Base-by-base conservation (phyloP, 2,113 vertebrate genomes). In the Dromiciops gliroides region DNA sequence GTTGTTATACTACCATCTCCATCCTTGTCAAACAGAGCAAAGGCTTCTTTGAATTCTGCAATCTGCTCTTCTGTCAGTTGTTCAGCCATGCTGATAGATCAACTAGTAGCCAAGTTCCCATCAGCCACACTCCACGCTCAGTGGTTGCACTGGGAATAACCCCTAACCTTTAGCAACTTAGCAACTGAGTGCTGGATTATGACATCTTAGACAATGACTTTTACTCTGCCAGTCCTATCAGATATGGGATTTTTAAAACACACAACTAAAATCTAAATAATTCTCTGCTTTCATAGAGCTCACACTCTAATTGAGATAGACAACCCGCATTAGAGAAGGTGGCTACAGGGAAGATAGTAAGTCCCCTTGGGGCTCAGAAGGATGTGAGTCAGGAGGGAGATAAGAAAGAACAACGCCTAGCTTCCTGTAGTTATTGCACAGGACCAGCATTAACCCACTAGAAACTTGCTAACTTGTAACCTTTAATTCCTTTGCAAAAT, bases 11-110 rank as follows among this genome's bases (percentile, higher is more conserved):
- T 99, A 96, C 99, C 99, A 98, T 99, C 99, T 91, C 99, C 99
- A 97, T 99, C 99, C 98, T 99, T 99, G 98, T 99, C 99, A 98
- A 99, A 99, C 98, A 99, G 99, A 98, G 99, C 99, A 98, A 99
- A 99, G n/a, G 99, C 99, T 99, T 99, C 99, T 99, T 99, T 99
- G 99, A 99, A 99, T 97, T 99, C 99, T 99, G 98, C 23, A 14
- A 51, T 83, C n/a, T 83, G 67, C 6, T 83, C 67, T 44, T 83
- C 67, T 22, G 67, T 83, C 4, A 83, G 67, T 83, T 83, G 67
- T 19, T 83, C 67, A 7, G 67, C 67, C 67, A 83, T 83, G 37
- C 4, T 44, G 0, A 1, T 83, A 44, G 60, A 14, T 8, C 12
- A 37, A 28, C 26, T 67, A 37, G 37, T 7, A 22, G 5, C 7